phyloP scores from a whole-genome alignment of 2,113 vertebrate genomes.

The Aphyosemion australe region DNA sequence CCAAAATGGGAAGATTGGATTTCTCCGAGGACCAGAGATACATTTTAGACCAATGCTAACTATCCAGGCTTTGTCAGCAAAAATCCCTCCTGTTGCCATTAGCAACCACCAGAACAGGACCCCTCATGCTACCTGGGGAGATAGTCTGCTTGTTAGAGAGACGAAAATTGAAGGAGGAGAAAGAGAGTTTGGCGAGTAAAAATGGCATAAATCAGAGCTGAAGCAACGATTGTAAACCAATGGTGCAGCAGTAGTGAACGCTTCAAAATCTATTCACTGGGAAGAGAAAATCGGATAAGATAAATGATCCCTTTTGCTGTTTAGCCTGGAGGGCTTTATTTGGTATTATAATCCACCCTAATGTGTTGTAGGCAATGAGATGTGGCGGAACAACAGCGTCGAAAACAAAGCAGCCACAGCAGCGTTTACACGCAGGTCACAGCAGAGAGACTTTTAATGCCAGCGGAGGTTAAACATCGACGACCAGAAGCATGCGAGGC shows the following conservation, averaged over 20 bases:
- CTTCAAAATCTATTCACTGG: slow-evolving; percentile 18
- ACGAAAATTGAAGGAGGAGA: slow-evolving; percentile 27
- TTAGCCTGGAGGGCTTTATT: slow-evolving; percentile 13
- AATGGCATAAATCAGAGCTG: background rate
- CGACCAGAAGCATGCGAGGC: slow-evolving; percentile 10
- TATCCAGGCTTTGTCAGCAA: slow-evolving; percentile 62
- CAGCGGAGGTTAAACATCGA: slow-evolving; percentile 11
- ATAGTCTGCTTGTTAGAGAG: slow-evolving; percentile 66
- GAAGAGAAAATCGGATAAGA: slow-evolving; percentile 19
- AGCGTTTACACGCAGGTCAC: background rate
- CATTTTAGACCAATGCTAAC: slow-evolving; percentile 51
- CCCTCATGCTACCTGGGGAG: slow-evolving; percentile 50
- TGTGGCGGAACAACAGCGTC: background rate
- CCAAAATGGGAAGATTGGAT: slow-evolving; percentile 1
- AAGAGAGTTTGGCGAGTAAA: slow-evolving; percentile 30
- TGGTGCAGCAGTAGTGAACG: background rate
- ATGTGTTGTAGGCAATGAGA: slow-evolving; percentile 24
- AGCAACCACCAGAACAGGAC: slow-evolving; percentile 64
- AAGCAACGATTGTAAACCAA: background rate
- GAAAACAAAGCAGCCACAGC: background rate
- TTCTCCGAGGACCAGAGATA: slow-evolving; percentile 25
- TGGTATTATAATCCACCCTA: slow-evolving; percentile 37
- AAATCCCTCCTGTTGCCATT: slow-evolving; percentile 67
- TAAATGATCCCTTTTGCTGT: slow-evolving; percentile 31
- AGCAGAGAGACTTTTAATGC: slow-evolving; percentile 8